Percentiles rank a stretch among this genome's conserved stretches.
phyloP scores from a whole-genome alignment of 2,113 vertebrate species.

The Entomyzon cyanotis region DNA sequence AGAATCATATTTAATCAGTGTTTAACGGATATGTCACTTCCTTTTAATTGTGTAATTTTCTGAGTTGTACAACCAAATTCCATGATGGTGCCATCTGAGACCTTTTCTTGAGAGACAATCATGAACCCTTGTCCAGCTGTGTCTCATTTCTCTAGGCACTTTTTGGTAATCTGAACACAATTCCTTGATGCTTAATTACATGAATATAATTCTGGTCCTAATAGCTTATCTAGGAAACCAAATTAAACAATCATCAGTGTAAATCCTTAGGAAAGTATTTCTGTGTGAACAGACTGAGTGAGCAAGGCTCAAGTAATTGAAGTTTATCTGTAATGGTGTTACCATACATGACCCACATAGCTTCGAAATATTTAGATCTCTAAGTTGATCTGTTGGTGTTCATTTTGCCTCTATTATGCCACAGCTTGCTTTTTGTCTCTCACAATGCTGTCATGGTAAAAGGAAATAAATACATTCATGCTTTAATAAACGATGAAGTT shows the following conservation, averaged over 20 bases:
- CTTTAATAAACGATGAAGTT: not conserved
- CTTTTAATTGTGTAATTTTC: not conserved
- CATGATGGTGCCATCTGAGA: rapidly evolving
- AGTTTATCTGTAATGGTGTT: not conserved
- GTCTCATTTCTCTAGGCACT: not conserved
- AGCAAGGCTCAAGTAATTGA: not conserved
- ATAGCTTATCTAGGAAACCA: not conserved
- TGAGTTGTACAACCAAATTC: not conserved
- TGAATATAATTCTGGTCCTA: not conserved
- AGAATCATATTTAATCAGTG: not conserved
- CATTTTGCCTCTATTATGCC: not conserved
- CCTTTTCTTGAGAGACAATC: not conserved
- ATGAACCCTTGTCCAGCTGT: not conserved
- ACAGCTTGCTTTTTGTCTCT: not conserved
- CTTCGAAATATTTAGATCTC: slow-evolving; percentile 27
- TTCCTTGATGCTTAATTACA: not conserved
- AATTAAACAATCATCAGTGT: not conserved
- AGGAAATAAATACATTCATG: not conserved
- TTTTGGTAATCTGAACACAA: not conserved
- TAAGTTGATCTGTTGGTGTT: not conserved
- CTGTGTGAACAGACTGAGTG: not conserved
- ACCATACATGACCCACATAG: not conserved
- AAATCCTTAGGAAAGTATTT: not conserved
- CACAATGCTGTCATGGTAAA: not conserved
- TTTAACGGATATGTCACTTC: not conserved